Percentiles rank a stretch among this genome's conserved stretches.
Evolutionary conservation across 2,113 vertebrate genomes (phyloP).

Genomic region (Sprattus sprattus): DNA sequence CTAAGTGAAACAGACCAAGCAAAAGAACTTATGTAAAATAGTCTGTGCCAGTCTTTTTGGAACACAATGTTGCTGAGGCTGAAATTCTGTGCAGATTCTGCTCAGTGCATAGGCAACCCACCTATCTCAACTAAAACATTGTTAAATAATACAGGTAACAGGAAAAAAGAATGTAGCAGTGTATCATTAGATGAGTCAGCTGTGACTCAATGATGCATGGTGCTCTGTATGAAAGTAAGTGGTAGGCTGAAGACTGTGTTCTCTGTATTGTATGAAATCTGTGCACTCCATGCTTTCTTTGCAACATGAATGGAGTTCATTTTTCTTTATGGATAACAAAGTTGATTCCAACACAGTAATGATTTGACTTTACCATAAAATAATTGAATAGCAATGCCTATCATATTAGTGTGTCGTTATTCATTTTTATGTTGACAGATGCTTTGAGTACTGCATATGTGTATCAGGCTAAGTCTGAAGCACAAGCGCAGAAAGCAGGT

Average conservation of each 20-base stretch:
- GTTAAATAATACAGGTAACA: not conserved
- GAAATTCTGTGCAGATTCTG: not conserved
- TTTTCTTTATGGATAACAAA: not conserved
- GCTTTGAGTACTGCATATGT: not conserved
- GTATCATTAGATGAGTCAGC: constrained; percentile 16
- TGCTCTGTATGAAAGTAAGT: not conserved
- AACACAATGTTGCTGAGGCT: not conserved
- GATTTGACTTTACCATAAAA: not conserved
- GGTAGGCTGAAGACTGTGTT: not conserved
- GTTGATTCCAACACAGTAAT: not conserved
- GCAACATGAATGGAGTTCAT: not conserved
- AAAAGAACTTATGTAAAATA: not conserved
- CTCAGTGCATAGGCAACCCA: not conserved
- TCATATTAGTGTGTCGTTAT: no score
- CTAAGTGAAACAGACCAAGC: not conserved
- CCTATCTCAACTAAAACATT: not conserved
- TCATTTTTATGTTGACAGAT: not conserved
- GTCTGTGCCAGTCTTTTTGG: not conserved
- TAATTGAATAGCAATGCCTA: not conserved
- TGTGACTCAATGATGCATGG: not conserved
- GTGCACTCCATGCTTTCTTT: not conserved
- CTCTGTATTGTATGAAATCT: not conserved
- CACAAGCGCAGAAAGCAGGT: no score
- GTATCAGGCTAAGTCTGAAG: no score
- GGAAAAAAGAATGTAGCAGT: not conserved